Percentiles rank a stretch among this genome's conserved stretches.
phyloP scores from a whole-genome alignment of 2,888 invertebrate genomes.

The Phaedon cochleariae region DNA sequence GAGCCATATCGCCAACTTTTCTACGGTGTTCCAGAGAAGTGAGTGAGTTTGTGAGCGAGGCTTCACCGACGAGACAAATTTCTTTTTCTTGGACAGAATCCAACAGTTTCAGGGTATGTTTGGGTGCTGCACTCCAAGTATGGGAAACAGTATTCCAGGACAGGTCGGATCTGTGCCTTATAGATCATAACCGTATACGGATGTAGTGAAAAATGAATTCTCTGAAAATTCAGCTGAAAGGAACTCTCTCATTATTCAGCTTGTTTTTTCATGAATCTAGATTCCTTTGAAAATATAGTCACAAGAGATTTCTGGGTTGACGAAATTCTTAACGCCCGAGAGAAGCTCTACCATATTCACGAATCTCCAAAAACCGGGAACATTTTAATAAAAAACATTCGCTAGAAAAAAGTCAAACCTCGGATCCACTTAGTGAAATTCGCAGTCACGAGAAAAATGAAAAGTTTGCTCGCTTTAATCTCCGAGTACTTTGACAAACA shows the following conservation, averaged over 20 bases:
- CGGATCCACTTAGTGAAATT: slow-evolving; percentile 24
- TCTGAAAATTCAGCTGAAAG: too few species aligned
- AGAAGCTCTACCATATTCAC: background rate
- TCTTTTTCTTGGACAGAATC: too few species aligned
- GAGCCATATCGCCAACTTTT: too few species aligned
- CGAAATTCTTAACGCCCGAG: slow-evolving; percentile 3
- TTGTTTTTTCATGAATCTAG: background rate
- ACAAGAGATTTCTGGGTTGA: background rate
- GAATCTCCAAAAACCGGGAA: background rate
- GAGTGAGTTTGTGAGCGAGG: too few species aligned
- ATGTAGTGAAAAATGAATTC: too few species aligned
- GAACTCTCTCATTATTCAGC: background rate
- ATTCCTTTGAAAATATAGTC: slow-evolving; percentile 13
- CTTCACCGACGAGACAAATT: too few species aligned
- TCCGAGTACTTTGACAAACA: slow-evolving; percentile 1
- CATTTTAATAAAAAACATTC: background rate
- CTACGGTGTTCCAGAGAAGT: too few species aligned
- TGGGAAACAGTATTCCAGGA: too few species aligned
- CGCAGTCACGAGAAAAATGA: slow-evolving; percentile 9
- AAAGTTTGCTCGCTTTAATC: slow-evolving; percentile 11
- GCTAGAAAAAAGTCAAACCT: slow-evolving; percentile 18
- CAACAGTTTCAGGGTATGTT: too few species aligned
- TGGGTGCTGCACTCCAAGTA: too few species aligned
- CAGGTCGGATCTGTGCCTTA: too few species aligned
- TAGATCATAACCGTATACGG: too few species aligned